phyloP scores from a whole-genome alignment of 2,113 vertebrate genomes.

The Mormyrus iriodes region DNA sequence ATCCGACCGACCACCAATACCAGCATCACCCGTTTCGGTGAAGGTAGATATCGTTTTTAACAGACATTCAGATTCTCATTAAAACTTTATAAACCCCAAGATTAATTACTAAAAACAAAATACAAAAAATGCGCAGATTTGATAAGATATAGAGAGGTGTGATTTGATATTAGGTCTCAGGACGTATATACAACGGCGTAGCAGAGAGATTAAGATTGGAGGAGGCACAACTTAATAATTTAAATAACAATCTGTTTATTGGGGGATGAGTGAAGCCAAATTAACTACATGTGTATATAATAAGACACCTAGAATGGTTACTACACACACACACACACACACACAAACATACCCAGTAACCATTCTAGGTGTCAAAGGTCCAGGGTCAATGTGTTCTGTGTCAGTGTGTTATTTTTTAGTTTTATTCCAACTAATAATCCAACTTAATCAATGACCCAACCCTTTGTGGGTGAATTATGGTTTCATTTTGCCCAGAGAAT shows the following conservation, averaged over 20 bases:
- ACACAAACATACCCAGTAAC: neutral
- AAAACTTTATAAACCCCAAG: neutral
- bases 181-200: neutral
- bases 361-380: neutral
- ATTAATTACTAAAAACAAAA: neutral
- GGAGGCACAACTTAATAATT: neutral
- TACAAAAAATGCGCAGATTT: neutral
- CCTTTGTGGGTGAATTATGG: neutral
- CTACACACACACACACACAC: neutral
- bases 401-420: neutral
- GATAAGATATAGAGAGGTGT: neutral
- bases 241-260: neutral
- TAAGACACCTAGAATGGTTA: no score
- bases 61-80: neutral
- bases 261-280: neutral
- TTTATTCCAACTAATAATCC: neutral
- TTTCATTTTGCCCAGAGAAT: neutral
- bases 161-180: neutral
- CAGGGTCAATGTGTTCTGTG: neutral
- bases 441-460: neutral
- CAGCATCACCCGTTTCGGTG: slow-evolving; percentile 37
- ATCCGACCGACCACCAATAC: slow-evolving; percentile 63
- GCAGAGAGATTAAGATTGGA: no score
- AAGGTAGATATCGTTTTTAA: neutral
- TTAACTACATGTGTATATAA: no score